Conservation (phyloP, 2,888 invertebrate genomes). For the Plagiodera versicolora region DNA sequence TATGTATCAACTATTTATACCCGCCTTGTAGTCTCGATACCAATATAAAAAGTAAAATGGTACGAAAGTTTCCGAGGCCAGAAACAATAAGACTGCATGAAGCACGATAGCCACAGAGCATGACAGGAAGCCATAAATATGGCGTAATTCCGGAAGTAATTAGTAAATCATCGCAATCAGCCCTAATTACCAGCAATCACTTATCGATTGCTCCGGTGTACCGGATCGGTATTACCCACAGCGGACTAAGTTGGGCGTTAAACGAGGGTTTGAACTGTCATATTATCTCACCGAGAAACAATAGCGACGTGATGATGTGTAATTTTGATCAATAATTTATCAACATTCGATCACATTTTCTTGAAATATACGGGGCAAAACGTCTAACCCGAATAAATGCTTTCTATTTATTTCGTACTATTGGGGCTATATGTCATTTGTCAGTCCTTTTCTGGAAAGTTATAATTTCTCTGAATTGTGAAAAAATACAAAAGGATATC, state of each 20-base stretch:
- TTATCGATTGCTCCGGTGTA: conserved; percentile 38
- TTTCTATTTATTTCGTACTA: no score
- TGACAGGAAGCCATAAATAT: conserved; percentile 44
- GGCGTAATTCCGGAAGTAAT: conserved; percentile 45
- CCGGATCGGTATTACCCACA: conserved; percentile 9
- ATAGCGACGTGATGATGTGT: no score
- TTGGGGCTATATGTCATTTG: no score
- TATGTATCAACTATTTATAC: no score
- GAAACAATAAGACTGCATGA: neutral
- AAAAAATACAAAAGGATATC: no score
- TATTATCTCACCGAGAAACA: neutral
- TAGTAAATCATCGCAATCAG: conserved; percentile 48
- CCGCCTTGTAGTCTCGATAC: no score
- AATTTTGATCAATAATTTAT: no score
- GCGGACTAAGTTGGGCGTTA: neutral
- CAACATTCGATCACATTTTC: no score
- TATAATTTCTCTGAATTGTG: no score
- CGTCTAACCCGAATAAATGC: no score
- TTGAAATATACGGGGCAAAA: no score
- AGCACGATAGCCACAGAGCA: conserved; percentile 37
- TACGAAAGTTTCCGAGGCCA: conserved; percentile 16
- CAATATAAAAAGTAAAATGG: conserved; percentile 17
- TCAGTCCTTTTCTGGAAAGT: no score
- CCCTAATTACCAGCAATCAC: conserved; percentile 39
- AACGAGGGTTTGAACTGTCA: neutral